Conservation (phyloP, 2,113 vertebrate genomes). For the Pontoporia blainvillei region DNA sequence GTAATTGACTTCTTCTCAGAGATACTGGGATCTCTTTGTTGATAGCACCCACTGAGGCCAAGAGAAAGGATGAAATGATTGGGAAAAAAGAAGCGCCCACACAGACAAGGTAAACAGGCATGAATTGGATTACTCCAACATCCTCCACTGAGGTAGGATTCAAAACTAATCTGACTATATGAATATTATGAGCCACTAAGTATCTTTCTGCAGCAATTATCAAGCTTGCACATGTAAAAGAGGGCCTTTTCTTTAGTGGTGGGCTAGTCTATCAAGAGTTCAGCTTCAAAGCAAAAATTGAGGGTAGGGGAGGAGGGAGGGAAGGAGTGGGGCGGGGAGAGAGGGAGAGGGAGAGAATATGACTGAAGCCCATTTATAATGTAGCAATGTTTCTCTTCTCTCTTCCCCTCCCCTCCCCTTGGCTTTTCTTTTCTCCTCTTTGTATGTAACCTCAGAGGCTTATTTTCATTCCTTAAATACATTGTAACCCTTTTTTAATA, state of each 20-base stretch:
- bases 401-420: neutral
- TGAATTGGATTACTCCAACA: conserved; percentile 81
- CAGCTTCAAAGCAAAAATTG: conserved; percentile 84
- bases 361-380: conserved; percentile 76
- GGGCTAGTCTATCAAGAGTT: conserved; percentile 90
- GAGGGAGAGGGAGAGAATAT: neutral
- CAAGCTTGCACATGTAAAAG: conserved; percentile 90
- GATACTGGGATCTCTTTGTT: conserved; percentile 19
- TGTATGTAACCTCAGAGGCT: conserved; percentile 55
- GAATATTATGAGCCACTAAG: conserved; percentile 91
- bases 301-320: neutral
- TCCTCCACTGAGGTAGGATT: conserved; percentile 82
- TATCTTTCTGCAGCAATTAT: conserved; percentile 95
- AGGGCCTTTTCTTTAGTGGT: conserved; percentile 89
- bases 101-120: conserved; percentile 75
- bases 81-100: neutral
- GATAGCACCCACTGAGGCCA: conserved; percentile 36
- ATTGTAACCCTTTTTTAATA: conserved; percentile 60
- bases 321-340: neutral
- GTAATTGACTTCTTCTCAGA: conserved; percentile 41
- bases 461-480: conserved; percentile 70
- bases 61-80: conserved; percentile 45
- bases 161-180: conserved; percentile 95
- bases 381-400: conserved; percentile 34
- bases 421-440: neutral